phyloP scores from a whole-genome alignment of 2,888 invertebrate species.

The Drosophila borealis region DNA sequence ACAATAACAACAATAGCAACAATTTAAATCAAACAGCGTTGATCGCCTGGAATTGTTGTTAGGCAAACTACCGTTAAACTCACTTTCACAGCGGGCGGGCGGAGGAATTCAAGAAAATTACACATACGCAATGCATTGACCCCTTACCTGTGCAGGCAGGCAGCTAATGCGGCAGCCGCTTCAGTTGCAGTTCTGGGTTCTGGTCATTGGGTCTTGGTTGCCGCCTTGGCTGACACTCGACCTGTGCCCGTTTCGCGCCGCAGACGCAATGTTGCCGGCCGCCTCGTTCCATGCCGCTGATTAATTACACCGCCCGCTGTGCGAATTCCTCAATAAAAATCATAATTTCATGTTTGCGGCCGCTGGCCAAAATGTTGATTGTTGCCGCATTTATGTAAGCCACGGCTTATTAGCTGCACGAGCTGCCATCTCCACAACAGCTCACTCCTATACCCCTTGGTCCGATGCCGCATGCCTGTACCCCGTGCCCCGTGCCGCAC shows the following conservation, averaged over 20 bases:
- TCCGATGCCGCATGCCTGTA: background rate
- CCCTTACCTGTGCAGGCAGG: constrained; percentile 31
- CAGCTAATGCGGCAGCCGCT: constrained; percentile 11
- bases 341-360: constrained; percentile 76
- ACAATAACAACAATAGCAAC: constrained; percentile 60
- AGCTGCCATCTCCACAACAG: constrained; percentile 52
- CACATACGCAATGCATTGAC: constrained; percentile 74
- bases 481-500: background rate
- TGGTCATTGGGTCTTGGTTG: constrained; percentile 44
- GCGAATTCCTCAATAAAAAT: constrained; percentile 82
- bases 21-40: constrained; percentile 77
- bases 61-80: constrained; percentile 82
- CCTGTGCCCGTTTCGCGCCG: constrained; percentile 62
- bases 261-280: constrained; percentile 12
- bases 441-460: background rate
- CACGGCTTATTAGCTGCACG: constrained; percentile 78
- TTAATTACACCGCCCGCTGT: constrained; percentile 83
- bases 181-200: constrained; percentile 33
- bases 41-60: constrained; percentile 67
- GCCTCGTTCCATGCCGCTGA: constrained; percentile 71
- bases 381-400: constrained; percentile 79
- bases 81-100: constrained; percentile 71
- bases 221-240: constrained; percentile 69
- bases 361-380: constrained; percentile 66
- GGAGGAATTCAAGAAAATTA: constrained; percentile 41